phyloP scores from a whole-genome alignment of 2,888 invertebrate species.

The Subacronicta megacephala region DNA sequence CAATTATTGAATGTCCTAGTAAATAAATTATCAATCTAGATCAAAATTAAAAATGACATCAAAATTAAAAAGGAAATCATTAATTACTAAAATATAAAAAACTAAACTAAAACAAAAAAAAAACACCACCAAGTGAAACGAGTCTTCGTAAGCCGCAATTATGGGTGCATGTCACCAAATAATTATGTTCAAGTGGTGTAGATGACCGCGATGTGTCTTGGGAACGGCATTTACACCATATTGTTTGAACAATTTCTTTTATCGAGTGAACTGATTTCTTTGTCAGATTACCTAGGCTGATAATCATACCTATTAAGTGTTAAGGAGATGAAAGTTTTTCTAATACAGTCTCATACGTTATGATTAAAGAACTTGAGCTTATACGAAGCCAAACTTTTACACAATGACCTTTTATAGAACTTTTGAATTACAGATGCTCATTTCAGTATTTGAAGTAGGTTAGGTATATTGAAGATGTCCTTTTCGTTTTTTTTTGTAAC shows the following conservation, averaged over 20 bases:
- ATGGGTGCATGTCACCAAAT: slow-evolving; percentile 71
- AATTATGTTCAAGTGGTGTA: slow-evolving; percentile 67
- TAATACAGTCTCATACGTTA: no score
- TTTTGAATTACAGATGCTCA: no score
- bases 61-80: background rate
- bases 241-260: slow-evolving; percentile 49
- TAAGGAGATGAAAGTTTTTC: background rate
- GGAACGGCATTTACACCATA: slow-evolving; percentile 49
- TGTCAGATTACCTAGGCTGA: slow-evolving; percentile 19
- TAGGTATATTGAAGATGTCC: background rate
- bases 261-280: slow-evolving; percentile 40
- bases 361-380: no score
- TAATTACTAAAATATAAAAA: background rate
- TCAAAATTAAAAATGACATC: background rate
- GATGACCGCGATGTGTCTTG: slow-evolving; percentile 57
- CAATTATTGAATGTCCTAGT: no score
- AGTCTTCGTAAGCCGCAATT: slow-evolving; percentile 52
- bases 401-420: no score
- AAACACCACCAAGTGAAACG: slow-evolving; percentile 43
- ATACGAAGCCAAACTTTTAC: no score
- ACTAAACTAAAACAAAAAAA: slow-evolving; percentile 1
- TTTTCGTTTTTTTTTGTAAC: background rate
- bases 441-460: no score
- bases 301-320: slow-evolving; percentile 10
- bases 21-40: no score